Percentiles rank a stretch among this genome's conserved stretches.
These are phyloP conservation scores for Chionoecetes opilio DNA, from an alignment of 1,140 invertebrate genomes.

Conservation along the genomic window DNA sequence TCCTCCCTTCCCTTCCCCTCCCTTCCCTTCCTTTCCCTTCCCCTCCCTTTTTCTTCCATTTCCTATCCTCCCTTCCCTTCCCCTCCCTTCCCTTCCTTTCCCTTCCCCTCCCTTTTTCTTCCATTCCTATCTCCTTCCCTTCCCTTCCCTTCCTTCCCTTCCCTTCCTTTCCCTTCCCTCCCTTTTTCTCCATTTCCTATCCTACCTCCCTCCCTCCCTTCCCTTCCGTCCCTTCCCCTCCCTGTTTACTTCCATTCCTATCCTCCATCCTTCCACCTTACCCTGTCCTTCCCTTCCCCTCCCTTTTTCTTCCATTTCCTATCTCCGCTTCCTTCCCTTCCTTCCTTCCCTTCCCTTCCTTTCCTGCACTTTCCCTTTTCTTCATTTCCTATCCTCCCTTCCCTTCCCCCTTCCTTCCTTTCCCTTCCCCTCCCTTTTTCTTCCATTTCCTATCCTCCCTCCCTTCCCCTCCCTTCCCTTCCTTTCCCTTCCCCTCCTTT, in stretches of 20 bases:
- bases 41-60: not conserved
- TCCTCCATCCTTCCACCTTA: not conserved
- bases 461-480: too few relatives aligned
- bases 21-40: not conserved
- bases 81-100: not conserved
- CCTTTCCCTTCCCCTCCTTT: not conserved
- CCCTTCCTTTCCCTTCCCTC: not conserved
- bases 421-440: not conserved
- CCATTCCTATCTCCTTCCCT: not conserved
- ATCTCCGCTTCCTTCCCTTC: not conserved
- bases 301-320: not conserved
- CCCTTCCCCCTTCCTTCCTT: not conserved
- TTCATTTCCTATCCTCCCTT: not conserved
- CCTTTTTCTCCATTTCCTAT: not conserved
- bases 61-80: not conserved
- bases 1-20: not conserved
- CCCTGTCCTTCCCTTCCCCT: not conserved
- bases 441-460: too few relatives aligned
- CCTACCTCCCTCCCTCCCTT: too few relatives aligned
- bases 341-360: not conserved
- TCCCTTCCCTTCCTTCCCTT: not conserved
- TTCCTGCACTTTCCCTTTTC: not conserved
- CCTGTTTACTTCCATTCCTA: too few relatives aligned
- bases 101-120: not conserved
- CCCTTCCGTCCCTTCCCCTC: not conserved